Base-by-base conservation (phyloP, 92 coral and sea anemone genomes). In the Virgularia gustaviana region DNA sequence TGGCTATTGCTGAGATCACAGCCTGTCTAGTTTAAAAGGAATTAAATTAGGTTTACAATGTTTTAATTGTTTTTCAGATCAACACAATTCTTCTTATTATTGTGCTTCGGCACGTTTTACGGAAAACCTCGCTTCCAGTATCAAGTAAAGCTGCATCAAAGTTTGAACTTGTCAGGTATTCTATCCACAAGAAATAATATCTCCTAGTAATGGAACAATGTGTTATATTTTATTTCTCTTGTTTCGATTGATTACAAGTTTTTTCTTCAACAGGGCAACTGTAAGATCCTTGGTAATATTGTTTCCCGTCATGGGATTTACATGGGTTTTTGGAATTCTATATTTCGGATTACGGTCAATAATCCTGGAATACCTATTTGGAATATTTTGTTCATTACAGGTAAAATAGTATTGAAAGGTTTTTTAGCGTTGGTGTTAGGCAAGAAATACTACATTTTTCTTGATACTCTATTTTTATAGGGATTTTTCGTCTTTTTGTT, bases 401-500 rank as follows among this genome's bases (percentile, higher is more conserved):
- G 75, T 68, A 51, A 32, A 10, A 37, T 2, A 32, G n/a, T 18
- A 60, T 13, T 60, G 1, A 3, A 47, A 4, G 13, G 23, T 34
- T 36, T 29, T 63, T 7, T 32, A 63, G 7, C 22, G 9, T 42
- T 31, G 31, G 12, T 16, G 9, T 23, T 60, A 3, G 9, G 23
- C 13, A 10, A 30, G 31, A 25, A 9, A 15, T 49, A 30, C 28
- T 52, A 12, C 3, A 22, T 52, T 9, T 3, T 22, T 22, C 30
- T 11, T 35, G 11, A 10, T 68, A 4, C 33, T 9, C 24, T 49
- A 19, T 60, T 24, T 60, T 29, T 22, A 11, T 23, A 68, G 75
- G 75, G 75, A 0, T 68, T 68, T 33, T 68, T 68, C 61, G 51
- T 68, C 49, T 68, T 68, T 68, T 51, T 68, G 75, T 68, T 68